Percentiles rank a stretch among this genome's conserved stretches.
These are phyloP conservation scores for Antennarius maculatus DNA, from an alignment of 2,797 vertebrate genomes.

Conservation along the genomic window DNA sequence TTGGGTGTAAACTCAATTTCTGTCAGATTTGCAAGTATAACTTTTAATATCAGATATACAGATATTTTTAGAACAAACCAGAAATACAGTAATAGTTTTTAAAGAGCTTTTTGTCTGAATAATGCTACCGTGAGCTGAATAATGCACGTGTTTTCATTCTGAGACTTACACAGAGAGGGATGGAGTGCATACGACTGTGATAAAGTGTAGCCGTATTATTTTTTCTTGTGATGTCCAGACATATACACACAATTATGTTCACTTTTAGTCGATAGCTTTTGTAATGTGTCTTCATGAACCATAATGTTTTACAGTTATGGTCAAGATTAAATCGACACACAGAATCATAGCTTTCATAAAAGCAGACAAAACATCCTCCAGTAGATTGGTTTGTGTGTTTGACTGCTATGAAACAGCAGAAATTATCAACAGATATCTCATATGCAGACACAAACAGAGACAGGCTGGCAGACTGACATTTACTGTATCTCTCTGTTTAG, in stretches of 20 bases:
- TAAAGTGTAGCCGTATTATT: neutral
- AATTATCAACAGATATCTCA: conserved; percentile 39
- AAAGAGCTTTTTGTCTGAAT: neutral
- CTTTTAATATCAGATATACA: neutral
- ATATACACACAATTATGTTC: conserved; percentile 2
- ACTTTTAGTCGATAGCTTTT: neutral
- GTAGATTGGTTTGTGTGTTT: conserved; percentile 16
- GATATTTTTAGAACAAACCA: neutral
- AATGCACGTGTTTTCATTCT: conserved; percentile 6
- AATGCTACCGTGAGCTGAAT: neutral
- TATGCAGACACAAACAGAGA: conserved; percentile 57
- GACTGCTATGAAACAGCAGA: conserved; percentile 25
- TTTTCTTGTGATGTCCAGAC: conserved; percentile 5
- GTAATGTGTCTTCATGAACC: neutral
- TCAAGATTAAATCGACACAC: conserved; percentile 19
- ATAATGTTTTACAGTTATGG: conserved; percentile 21
- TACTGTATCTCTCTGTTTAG: conserved; percentile 4
- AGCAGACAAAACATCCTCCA: conserved; percentile 20
- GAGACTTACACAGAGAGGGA: neutral
- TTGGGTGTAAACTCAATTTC: neutral
- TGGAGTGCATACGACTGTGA: too few relatives aligned
- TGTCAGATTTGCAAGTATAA: neutral
- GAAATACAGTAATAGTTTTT: neutral
- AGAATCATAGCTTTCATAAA: conserved; percentile 20
- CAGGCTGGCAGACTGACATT: conserved; percentile 34